A percentile compares a stretch with the other conserved stretches of the same genome.
Evolutionary conservation across 2,888 invertebrate genomes (phyloP).

Genomic region (Sesamia inferens): DNA sequence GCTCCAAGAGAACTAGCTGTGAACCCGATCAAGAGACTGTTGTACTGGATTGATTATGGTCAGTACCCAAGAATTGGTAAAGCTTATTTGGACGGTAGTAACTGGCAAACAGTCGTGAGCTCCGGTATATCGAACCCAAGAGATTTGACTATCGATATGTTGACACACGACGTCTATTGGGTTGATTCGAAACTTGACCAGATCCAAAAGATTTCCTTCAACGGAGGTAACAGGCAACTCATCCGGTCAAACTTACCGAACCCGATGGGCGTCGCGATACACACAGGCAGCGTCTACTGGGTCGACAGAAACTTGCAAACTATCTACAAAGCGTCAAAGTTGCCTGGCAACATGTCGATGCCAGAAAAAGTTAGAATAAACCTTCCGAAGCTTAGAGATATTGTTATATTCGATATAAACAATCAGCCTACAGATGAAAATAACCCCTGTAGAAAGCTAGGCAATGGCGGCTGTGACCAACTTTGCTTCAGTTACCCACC

Average conservation of each 20-base stretch:
- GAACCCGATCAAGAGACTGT: constrained; percentile 96
- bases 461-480: constrained; percentile 97
- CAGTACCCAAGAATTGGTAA: constrained; percentile 98
- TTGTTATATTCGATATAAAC: constrained; percentile 96
- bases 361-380: constrained; percentile 95
- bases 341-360: constrained; percentile 92
- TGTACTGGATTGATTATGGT: constrained; percentile 99
- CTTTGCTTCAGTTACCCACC: constrained; percentile 98
- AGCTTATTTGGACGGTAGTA: constrained; percentile 96
- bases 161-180: constrained; percentile 99
- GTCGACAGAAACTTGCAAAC: constrained; percentile 97
- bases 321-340: constrained; percentile 94
- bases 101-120: constrained; percentile 96
- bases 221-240: constrained; percentile 94
- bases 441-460: constrained; percentile 94
- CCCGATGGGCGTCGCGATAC: constrained; percentile 97
- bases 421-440: constrained; percentile 96
- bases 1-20: constrained; percentile 98
- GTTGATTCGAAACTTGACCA: constrained; percentile 98
- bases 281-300: constrained; percentile 97
- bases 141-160: constrained; percentile 97
- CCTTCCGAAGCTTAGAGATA: constrained; percentile 95
- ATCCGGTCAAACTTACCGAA: constrained; percentile 97
- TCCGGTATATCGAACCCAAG: constrained; percentile 97
- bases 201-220: constrained; percentile 97